Evolutionary conservation across 2,797 vertebrate species (phyloP), one percentile per base, ranked within the genome.

Genomic region (Perodicticus potto): DNA sequence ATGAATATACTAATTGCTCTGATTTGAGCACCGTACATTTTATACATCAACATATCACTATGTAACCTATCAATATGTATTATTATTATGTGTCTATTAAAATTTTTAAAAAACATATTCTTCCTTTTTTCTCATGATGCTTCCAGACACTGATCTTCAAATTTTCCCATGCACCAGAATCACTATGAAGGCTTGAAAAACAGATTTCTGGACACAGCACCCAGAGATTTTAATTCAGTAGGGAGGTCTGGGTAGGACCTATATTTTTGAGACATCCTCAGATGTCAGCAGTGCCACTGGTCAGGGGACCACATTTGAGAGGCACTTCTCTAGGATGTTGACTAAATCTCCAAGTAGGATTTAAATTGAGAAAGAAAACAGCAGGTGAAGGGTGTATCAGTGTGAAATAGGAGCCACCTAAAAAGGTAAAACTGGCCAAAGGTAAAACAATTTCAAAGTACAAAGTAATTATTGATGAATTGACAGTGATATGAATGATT

Each of bases 311-410:
- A 74, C 7, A 55, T 76, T 73, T 70, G 8, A 82, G 40, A 55
- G 1, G 3, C 27, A 90, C 11, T 11, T 37, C 34, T 90, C 49
- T 14, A 70, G 2, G 63, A 7, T 19, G 80, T n/a, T 88, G 37
- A 84, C 49, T 43, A 57, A 63, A 65, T 61, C 5, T 72, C 19
- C 7, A 45, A 11, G 23, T 49, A 23, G 20, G 19, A 40, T 22
- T 53, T 10, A 78, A 69, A 4, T 67, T 89, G 13, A 20, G 57
- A 95, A 91, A 63, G 17, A 78, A 78, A 72, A 87, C 12, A 34
- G 16, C 19, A 1, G 7, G 7, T 6, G 3, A 55, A 4, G 0
- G 16, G 2, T 20, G 9, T 49, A 4, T 92, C 25, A 73, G 45
- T 37, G 11, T 1, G 19, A 72, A 73, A 32, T 3, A 86, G 19